phyloP scores from a whole-genome alignment of 2,888 invertebrate species.

The Conistra vaccinii region DNA sequence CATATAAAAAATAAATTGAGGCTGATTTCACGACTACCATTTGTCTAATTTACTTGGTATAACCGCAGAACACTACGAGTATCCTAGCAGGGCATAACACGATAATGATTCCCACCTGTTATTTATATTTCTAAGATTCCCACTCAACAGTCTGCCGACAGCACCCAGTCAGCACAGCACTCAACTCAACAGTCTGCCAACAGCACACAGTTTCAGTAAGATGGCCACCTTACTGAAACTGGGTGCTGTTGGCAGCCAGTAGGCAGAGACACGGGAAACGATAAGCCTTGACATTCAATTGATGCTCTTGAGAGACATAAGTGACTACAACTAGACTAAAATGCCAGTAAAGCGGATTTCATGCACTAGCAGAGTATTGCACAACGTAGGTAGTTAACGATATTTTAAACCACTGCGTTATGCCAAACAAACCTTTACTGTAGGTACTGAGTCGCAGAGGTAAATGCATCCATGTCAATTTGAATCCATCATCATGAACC shows the following conservation, averaged over 20 bases:
- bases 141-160: too few relatives aligned
- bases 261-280: constrained; percentile 24
- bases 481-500: constrained; percentile 3
- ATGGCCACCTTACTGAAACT: not conserved
- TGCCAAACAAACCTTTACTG: not conserved
- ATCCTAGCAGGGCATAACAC: too few relatives aligned
- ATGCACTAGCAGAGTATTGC: constrained; percentile 18
- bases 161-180: too few relatives aligned
- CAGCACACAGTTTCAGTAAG: too few relatives aligned
- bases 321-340: constrained; percentile 24
- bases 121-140: too few relatives aligned
- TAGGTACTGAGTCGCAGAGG: too few relatives aligned
- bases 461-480: not conserved
- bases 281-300: constrained; percentile 48
- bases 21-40: not conserved
- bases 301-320: constrained; percentile 34
- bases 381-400: not conserved
- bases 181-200: too few relatives aligned
- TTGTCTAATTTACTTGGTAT: not conserved
- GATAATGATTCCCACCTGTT: too few relatives aligned
- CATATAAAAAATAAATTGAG: too few relatives aligned
- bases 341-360: constrained; percentile 23
- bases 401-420: not conserved
- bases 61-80: too few relatives aligned
- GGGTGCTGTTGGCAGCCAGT: not conserved